Base-by-base conservation (phyloP, 1,140 invertebrate species). In the Pseudomyrmex gracilis region DNA sequence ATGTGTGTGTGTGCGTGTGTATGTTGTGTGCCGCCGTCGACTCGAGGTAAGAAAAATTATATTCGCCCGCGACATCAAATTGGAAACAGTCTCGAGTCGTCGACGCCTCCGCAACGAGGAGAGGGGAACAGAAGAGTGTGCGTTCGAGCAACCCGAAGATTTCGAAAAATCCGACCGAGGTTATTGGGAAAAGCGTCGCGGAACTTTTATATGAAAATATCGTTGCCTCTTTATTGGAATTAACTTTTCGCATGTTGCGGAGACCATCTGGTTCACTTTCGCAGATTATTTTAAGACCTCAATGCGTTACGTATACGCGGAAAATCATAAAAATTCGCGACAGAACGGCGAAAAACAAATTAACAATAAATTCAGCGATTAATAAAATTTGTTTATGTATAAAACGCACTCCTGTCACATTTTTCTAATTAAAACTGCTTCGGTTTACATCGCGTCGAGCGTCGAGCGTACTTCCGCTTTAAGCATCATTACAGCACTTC, bases 191-290 rank as follows among this genome's bases (percentile, higher is more conserved):
- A 34, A 80, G 67, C 15, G 43, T 71, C 66, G 66, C 53, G 67
- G 58, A 80, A 80, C 76, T 80, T 80, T 80, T 80, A 80, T 80
- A 80, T 80, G 76, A 80, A 80, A 80, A 70, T 76, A 49, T 80
- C 53, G 43, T 45, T 53, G n/a, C 20, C 45, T 80, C 60, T 43
- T 80, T 70, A 80, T 80, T 77, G 73, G 20, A 58, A 80, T 80
- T 70, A 71, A 80, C 67, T 60, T 70, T 70, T 9, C 51, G 15
- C 53, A 12, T 78, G 15, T 8, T 20, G n/a, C 34, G 34, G 34
- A 51, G 43, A 43, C 66, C 66, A 51, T 71, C 66, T 80, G 53
- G 20, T 70, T 51, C 49, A 34, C 51, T 78, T 78, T 4, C 24
- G 7, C 4, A 5, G 74, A 58, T 68, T 78, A 68, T 78, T 80